phyloP scores from a whole-genome alignment of 1,140 invertebrate genomes.

The Polypedilum vanderplanki region DNA sequence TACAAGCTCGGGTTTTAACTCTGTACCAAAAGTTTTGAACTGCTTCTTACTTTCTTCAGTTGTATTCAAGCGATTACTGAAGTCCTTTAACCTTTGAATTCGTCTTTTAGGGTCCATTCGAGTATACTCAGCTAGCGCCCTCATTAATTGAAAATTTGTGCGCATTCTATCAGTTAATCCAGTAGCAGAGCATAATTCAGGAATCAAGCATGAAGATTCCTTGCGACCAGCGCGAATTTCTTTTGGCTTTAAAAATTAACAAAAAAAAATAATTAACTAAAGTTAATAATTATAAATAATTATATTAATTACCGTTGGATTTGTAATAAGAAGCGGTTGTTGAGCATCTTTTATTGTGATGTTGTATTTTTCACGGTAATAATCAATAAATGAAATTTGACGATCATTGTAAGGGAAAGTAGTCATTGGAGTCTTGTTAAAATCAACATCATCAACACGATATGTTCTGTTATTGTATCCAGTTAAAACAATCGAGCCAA shows the following conservation, averaged over 20 bases:
- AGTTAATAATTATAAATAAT: neutral
- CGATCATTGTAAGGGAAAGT: constrained; percentile 52
- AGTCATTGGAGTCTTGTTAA: constrained; percentile 54
- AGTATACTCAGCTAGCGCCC: constrained; percentile 53
- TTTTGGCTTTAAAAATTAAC: constrained; percentile 38
- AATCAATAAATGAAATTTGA: constrained; percentile 62
- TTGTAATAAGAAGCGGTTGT: constrained; percentile 60
- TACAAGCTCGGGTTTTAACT: constrained; percentile 51
- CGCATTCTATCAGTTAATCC: constrained; percentile 57
- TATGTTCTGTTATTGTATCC: constrained; percentile 90
- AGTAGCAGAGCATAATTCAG: constrained; percentile 65
- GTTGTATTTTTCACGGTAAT: constrained; percentile 66
- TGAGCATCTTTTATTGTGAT: constrained; percentile 48
- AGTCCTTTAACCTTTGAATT: constrained; percentile 53
- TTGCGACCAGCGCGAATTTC: constrained; percentile 54
- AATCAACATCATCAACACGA: constrained; percentile 77
- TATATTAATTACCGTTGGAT: constrained; percentile 43
- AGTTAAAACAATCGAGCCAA: constrained; percentile 70
- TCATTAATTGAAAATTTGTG: constrained; percentile 57
- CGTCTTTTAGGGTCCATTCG: constrained; percentile 53
- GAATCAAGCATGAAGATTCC: constrained; percentile 59
- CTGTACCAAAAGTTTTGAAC: constrained; percentile 55
- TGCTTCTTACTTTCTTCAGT: constrained; percentile 49
- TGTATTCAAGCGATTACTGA: constrained; percentile 50
- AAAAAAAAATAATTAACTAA: neutral